Percentiles rank a stretch among this genome's conserved stretches.
Conservation (phyloP, 2,113 vertebrate genomes). For the Alectura lathami region DNA sequence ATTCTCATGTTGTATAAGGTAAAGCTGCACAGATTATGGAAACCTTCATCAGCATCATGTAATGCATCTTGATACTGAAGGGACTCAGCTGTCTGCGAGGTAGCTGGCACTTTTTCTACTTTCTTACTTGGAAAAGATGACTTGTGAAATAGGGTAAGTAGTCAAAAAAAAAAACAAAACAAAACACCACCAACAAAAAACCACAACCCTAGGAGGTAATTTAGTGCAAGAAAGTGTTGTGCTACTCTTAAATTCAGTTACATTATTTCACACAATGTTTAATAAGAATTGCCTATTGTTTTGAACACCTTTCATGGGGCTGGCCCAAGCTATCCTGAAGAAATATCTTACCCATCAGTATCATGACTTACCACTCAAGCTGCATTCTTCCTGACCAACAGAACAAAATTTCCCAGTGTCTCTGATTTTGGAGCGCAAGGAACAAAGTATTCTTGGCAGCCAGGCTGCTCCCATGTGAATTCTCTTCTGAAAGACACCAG, state of each 20-base stretch:
- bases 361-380: neutral
- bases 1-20: neutral
- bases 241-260: neutral
- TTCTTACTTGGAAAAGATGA: neutral
- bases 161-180: neutral
- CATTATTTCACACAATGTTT: neutral
- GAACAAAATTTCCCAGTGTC: neutral
- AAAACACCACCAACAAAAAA: too few species aligned
- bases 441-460: constrained; percentile 21
- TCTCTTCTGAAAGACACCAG: neutral
- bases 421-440: neutral
- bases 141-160: neutral
- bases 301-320: neutral
- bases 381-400: neutral
- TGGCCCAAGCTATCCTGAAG: neutral
- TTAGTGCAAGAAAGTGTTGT: neutral
- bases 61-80: neutral
- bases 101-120: neutral
- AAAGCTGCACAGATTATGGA: neutral
- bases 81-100: neutral
- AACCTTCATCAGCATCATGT: neutral
- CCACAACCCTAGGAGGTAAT: accelerated
- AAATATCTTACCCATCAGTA: neutral
- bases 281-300: neutral
- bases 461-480: neutral